phyloP scores from a whole-genome alignment of 2,888 invertebrate genomes.

The Xanthorhoe designata region DNA sequence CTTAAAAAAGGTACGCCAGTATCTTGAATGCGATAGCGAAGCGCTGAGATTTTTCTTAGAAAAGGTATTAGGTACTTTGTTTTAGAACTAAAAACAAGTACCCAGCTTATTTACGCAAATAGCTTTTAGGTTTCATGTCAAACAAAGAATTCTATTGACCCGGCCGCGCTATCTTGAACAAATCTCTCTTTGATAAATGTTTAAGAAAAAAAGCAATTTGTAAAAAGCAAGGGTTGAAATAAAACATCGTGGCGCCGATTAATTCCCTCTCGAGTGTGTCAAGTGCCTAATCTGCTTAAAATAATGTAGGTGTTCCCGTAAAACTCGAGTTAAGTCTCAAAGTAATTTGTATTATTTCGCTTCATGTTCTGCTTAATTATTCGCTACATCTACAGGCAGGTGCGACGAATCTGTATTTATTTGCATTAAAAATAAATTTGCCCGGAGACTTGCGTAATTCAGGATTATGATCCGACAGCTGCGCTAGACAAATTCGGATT shows the following conservation, averaged over 20 bases:
- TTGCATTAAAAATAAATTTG: constrained; percentile 83
- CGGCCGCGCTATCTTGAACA: not conserved
- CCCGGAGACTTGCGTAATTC: constrained; percentile 73
- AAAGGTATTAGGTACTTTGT: not conserved
- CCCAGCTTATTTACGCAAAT: not conserved
- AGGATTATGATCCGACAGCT: constrained; percentile 79
- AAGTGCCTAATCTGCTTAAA: constrained; percentile 64
- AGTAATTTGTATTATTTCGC: constrained; percentile 81
- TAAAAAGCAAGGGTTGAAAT: constrained; percentile 4
- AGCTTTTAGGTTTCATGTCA: not conserved
- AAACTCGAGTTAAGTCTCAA: constrained; percentile 74
- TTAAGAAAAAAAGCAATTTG: constrained; percentile 8
- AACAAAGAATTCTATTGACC: not conserved
- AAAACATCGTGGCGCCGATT: constrained; percentile 39
- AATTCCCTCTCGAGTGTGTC: constrained; percentile 57
- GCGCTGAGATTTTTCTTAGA: not conserved
- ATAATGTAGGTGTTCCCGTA: constrained; percentile 63
- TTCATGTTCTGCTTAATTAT: constrained; percentile 80
- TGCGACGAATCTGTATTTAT: constrained; percentile 82
- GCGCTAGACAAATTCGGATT: constrained; percentile 75
- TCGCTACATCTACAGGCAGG: constrained; percentile 77
- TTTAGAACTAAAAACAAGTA: not conserved
- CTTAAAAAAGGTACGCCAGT: not conserved
- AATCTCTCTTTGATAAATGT: constrained; percentile 5
- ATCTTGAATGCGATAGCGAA: not conserved